Evolutionary conservation across 1,140 invertebrate species (phyloP), one percentile per base, ranked within the genome.

Genomic region (Drosophila teissieri): DNA sequence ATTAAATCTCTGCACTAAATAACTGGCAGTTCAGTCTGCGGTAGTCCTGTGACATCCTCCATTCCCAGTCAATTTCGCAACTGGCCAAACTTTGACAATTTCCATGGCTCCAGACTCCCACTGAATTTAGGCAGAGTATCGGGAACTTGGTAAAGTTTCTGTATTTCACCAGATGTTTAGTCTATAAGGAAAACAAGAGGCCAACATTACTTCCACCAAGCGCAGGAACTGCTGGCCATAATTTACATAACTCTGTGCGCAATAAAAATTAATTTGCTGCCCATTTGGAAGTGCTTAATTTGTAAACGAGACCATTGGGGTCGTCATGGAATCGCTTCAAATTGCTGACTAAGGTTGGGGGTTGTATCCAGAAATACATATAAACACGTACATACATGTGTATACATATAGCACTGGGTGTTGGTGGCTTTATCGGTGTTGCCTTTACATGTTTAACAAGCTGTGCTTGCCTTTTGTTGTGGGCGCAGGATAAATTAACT

Each of bases 221-320:
- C 14, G 15, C 46, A 4, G 61, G 55, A 73, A 72, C 61, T 76
- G 44, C 60, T 68, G 44, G 56, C 40, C 73, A 64, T 84, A 90
- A 80, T 89, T 89, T 89, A 90, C 85, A 89, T 89, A 89, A 84
- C 84, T 89, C 84, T 78, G 73, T 51, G 62, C 42, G 80, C 84
- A 89, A 89, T 89, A 89, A 89, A 89, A 89, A 89, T 89, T 89
- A 89, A 89, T 89, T 89, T 89, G 77, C 85, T 73, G 85, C 77
- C 83, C 84, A 83, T 88, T 88, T 89, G 85, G 68, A 89, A 89
- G 84, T 90, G 73, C 85, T 90, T 89, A 90, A 89, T 89, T 89
- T 89, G 84, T 83, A 88, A 89, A 88, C 80, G 84, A 89, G 83
- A 83, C 83, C 83, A 80, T 78, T 84, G 76, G 84, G 84, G 63